phyloP scores from a whole-genome alignment of 1,140 invertebrate genomes.

The Lasioglossum baleicum region DNA sequence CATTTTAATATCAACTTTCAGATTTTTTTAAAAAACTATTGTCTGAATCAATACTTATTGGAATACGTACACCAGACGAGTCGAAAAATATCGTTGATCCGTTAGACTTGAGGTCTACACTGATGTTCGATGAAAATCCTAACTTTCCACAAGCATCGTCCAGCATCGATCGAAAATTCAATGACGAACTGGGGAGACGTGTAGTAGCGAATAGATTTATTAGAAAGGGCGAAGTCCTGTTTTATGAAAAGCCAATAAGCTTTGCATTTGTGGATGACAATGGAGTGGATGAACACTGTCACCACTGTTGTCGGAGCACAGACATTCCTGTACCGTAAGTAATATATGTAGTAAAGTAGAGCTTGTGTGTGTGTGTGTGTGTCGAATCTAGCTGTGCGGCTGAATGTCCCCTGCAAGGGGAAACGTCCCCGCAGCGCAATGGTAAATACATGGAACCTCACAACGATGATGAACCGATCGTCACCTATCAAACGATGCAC shows the following conservation, averaged over 20 bases:
- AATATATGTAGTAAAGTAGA: conserved; percentile 5
- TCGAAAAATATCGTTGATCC: background rate
- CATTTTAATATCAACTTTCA: conserved; percentile 35
- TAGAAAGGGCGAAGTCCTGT: conserved; percentile 83
- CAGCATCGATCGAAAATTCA: conserved; percentile 67
- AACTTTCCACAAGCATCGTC: no score
- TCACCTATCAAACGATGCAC: no score
- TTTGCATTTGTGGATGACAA: conserved; percentile 81
- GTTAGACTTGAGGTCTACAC: conserved; percentile 37
- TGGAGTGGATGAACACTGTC: conserved; percentile 77
- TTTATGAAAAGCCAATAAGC: conserved; percentile 86
- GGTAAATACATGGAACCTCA: no score
- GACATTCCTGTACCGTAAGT: conserved; percentile 79
- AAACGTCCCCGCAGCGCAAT: no score
- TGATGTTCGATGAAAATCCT: conserved; percentile 69
- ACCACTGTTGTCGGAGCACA: conserved; percentile 81
- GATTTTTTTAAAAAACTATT: conserved; percentile 46
- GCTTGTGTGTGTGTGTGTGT: no score
- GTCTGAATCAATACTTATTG: conserved; percentile 5
- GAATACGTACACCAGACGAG: background rate
- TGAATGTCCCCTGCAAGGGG: no score
- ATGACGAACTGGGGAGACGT: conserved; percentile 78
- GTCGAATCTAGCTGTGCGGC: no score
- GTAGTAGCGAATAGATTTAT: conserved; percentile 81
- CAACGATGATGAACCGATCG: no score